These are phyloP conservation scores for Ramazzottius varieornatus DNA, from an alignment of 2,888 invertebrate genomes.

Conservation along the genomic window DNA sequence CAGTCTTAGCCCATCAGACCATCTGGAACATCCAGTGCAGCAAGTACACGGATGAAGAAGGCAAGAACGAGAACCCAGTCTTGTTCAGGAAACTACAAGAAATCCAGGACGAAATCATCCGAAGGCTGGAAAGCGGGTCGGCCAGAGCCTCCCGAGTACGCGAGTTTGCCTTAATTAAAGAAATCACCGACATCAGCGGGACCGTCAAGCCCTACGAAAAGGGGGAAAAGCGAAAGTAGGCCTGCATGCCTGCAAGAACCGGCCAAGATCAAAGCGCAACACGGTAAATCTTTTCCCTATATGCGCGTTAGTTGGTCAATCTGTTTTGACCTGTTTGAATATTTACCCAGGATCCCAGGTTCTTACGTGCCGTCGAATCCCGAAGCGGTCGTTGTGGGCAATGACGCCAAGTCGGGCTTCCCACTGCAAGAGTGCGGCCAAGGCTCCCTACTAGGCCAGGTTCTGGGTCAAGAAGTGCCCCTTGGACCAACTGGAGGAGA, in stretches of 20 bases:
- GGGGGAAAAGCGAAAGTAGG: conserved; percentile 64
- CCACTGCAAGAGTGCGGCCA: conserved; percentile 98
- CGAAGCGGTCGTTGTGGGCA: conserved; percentile 85
- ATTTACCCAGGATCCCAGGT: conserved; percentile 30
- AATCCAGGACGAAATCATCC: background rate
- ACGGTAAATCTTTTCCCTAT: too few species aligned
- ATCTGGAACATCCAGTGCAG: conserved; percentile 99
- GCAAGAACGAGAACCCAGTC: conserved; percentile 46
- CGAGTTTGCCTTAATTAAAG: conserved; percentile 89
- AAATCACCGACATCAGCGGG: conserved; percentile 87
- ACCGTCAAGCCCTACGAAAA: conserved; percentile 41
- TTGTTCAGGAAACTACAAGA: conserved; percentile 10
- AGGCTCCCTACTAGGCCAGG: conserved; percentile 83
- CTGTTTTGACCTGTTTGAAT: conserved; percentile 59
- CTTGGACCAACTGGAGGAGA: conserved; percentile 54
- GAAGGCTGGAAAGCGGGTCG: conserved; percentile 33
- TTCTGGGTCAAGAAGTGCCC: conserved; percentile 77
- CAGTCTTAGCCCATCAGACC: conserved; percentile 86
- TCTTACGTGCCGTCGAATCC: conserved; percentile 97
- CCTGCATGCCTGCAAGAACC: conserved; percentile 74
- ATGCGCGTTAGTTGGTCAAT: too few species aligned
- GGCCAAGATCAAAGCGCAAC: conserved; percentile 58
- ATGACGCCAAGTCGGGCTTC: conserved; percentile 81
- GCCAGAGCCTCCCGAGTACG: conserved; percentile 84
- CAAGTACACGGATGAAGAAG: conserved; percentile 87